Conservation (phyloP, 2,113 vertebrate genomes). For the Charina bottae region DNA sequence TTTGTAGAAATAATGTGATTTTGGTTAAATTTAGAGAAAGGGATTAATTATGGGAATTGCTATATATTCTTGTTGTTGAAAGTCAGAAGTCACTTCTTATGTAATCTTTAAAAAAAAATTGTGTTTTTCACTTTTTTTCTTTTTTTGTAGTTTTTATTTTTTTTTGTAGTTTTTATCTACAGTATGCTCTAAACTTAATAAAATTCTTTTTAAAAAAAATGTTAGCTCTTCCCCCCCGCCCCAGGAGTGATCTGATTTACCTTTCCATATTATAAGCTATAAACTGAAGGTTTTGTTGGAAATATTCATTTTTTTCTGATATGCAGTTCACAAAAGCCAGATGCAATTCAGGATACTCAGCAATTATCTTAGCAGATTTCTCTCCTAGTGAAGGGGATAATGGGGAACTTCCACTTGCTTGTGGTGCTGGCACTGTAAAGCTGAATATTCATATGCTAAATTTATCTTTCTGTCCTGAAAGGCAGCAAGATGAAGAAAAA, state of each 20-base stretch:
- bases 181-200: too few relatives aligned
- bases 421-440: background rate
- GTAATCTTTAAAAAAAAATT: too few relatives aligned
- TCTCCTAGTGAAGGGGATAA: background rate
- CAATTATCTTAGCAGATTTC: background rate
- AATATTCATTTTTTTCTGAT: background rate
- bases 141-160: too few relatives aligned
- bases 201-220: too few relatives aligned
- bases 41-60: too few relatives aligned
- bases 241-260: background rate
- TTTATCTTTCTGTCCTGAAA: conserved; percentile 51
- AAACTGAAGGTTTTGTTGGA: background rate
- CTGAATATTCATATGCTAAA: conserved; percentile 54
- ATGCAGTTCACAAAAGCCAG: background rate
- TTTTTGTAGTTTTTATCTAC: too few relatives aligned
- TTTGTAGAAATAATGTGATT: too few relatives aligned
- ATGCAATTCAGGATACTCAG: background rate
- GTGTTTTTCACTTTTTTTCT: too few relatives aligned
- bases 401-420: background rate
- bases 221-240: background rate
- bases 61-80: too few relatives aligned
- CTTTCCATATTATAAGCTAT: background rate
- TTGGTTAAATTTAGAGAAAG: too few relatives aligned
- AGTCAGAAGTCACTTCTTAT: too few relatives aligned
- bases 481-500: conserved; percentile 51